Conservation (phyloP, 2,113 vertebrate genomes). For the Protobothrops mucrosquamatus region DNA sequence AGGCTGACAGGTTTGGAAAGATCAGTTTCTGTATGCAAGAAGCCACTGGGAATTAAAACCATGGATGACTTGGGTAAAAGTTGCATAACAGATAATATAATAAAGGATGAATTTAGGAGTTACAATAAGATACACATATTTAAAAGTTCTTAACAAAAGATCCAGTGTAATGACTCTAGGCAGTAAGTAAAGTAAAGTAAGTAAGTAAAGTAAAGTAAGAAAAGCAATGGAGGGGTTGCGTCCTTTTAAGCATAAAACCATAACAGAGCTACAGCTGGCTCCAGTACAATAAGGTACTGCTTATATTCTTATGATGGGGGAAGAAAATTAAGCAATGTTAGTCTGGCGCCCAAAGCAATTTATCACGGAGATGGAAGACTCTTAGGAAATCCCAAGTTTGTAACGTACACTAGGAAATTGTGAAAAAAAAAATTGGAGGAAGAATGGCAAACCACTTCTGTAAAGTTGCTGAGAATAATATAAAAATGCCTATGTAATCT, state of each 20-base stretch:
- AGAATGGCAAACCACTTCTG: not conserved
- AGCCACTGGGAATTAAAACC: not conserved
- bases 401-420: not conserved
- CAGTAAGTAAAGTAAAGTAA: no score
- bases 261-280: not conserved
- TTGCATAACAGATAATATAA: not conserved
- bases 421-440: not conserved
- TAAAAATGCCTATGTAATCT: not conserved
- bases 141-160: not conserved
- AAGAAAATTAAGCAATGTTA: not conserved
- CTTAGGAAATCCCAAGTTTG: not conserved
- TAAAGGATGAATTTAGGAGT: not conserved
- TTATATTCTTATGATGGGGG: not conserved
- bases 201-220: no score
- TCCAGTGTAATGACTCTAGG: not conserved
- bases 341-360: not conserved
- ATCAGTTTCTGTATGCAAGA: not conserved
- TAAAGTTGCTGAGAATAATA: not conserved
- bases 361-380: not conserved
- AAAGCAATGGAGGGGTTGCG: not conserved
- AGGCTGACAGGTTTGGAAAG: not conserved
- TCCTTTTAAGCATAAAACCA: not conserved
- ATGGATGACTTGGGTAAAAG: not conserved
- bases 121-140: not conserved
- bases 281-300: not conserved